These are phyloP conservation scores for Clinocottus analis DNA, from an alignment of 2,113 vertebrate genomes.

Conservation along the genomic window DNA sequence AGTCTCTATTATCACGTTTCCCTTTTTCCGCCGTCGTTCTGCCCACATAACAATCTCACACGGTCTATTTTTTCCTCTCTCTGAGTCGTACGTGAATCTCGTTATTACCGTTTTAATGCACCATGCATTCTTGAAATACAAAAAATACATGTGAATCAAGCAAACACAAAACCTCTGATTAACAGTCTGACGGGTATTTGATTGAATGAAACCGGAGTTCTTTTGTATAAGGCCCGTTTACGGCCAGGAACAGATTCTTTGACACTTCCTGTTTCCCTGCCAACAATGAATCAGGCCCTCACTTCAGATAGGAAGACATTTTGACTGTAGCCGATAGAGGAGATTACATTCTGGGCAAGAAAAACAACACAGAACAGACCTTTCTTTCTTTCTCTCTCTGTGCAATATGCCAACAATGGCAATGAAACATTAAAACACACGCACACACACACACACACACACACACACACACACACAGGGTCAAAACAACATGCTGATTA, in stretches of 20 bases:
- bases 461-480: not conserved
- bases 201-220: no score
- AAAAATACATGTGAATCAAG: not conserved
- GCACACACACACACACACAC: no score
- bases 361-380: conserved; percentile 2
- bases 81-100: not conserved
- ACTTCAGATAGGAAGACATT: not conserved
- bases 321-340: conserved; percentile 1
- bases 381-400: no score
- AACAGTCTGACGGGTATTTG: no score
- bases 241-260: not conserved
- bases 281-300: not conserved
- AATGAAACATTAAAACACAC: conserved; percentile 3
- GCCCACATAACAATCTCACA: conserved; percentile 30
- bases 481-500: conserved; percentile 41
- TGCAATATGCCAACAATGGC: conserved; percentile 46
- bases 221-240: not conserved
- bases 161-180: no score
- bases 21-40: not conserved
- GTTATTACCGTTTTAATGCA: not conserved
- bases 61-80: not conserved
- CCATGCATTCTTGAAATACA: not conserved
- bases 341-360: not conserved
- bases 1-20: conserved; percentile 1
- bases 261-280: not conserved